phyloP scores from a whole-genome alignment of 2,888 invertebrate species.

The Cybosia mesomella region DNA sequence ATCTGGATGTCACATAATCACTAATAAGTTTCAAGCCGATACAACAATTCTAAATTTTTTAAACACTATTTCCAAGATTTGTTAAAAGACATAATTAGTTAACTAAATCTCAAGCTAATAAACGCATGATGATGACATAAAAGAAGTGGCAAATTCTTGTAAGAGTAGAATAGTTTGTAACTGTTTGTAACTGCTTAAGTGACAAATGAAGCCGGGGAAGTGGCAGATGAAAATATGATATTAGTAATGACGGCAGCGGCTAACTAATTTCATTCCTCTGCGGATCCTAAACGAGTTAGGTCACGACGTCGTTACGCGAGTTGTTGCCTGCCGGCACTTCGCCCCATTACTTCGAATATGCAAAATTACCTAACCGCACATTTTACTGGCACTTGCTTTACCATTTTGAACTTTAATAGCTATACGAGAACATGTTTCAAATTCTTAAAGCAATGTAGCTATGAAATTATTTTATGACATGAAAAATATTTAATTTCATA shows the following conservation, averaged over 20 bases:
- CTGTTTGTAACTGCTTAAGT: constrained; percentile 37
- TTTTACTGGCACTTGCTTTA: constrained; percentile 46
- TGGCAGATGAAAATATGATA: constrained; percentile 81
- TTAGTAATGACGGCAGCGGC: constrained; percentile 79
- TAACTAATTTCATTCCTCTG: constrained; percentile 83
- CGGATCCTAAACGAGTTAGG: constrained; percentile 81
- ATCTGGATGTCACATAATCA: no score
- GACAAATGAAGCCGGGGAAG: constrained; percentile 67
- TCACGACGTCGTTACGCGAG: constrained; percentile 64
- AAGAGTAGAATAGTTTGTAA: constrained; percentile 28
- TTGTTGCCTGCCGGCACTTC: constrained; percentile 43
- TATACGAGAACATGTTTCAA: constrained; percentile 7
- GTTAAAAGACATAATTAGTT: background rate
- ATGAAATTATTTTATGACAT: background rate
- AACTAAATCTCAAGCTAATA: background rate
- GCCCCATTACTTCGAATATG: constrained; percentile 52
- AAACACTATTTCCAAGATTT: no score
- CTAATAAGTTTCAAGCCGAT: no score
- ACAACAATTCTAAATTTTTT: no score
- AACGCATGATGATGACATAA: constrained; percentile 13
- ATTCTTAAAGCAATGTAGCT: background rate
- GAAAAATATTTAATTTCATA: background rate
- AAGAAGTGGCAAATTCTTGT: constrained; percentile 16
- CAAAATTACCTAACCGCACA: constrained; percentile 51
- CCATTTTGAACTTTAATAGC: constrained; percentile 36